Base-by-base conservation (phyloP, 2,113 vertebrate genomes). In the Donacobius atricapilla region DNA sequence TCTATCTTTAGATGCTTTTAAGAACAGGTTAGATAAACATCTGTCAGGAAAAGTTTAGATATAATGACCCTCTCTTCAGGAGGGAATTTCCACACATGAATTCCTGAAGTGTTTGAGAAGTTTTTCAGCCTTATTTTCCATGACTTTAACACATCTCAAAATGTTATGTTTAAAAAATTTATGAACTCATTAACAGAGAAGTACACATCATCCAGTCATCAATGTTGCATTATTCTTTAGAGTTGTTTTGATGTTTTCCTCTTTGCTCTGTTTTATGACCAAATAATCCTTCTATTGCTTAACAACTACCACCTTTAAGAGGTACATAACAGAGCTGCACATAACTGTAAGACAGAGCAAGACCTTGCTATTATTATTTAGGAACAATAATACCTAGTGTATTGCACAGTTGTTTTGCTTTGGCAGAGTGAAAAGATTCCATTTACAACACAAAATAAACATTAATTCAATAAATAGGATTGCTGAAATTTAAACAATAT, bases 1-100 rank as follows among this genome's bases (percentile, higher is more conserved):
- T 77, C 48, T 78, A 14, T 76, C 53, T 76, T 85, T 35, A 94
- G 88, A 63, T 66, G 76, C 54, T 94, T 94, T 87, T 87, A 87
- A 87, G 86, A 89, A 44, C 33, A 83, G 30, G 44, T 83, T 90
- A 90, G 91, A 78, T 87, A 92, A 96, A 96, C 71, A 90, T 90
- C 76, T 97, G 83, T 63, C 79, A 78, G 33, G 47, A 94, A 66
- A 39, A 71, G 39, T 83, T 94, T 92, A 88, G 63, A 63, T 35
- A 47, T 27, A 80, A 33, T 77, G 56, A 93, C 47, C 50, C 19
- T 83, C 47, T 92, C 60, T 78, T 87, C 60, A 81, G 35, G 42
- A 81, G 39, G 17, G 2, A 66, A 40, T 75, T 82, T 87, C 8
- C 40, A 58, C 60, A 81, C 56, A 72, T 47, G 24, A 73, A 90